A percentile compares a stretch with the other conserved stretches of the same genome.
phyloP scores from a whole-genome alignment of 2,113 vertebrate species.

The Rhynchopsitta pachyrhyncha region DNA sequence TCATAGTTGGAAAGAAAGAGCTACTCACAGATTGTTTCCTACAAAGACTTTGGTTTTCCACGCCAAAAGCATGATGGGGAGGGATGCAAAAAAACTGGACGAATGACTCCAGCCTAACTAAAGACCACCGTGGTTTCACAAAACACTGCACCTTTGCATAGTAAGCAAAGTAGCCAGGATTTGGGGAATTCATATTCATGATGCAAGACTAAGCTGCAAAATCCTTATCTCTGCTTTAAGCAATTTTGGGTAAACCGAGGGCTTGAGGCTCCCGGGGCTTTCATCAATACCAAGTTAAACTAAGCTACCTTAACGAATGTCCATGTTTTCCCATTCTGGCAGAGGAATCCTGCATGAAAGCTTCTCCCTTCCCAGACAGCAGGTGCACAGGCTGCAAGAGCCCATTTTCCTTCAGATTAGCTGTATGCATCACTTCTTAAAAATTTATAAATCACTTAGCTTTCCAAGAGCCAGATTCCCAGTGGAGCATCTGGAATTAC shows the following conservation, averaged over 20 bases:
- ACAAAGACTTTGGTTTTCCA: background rate
- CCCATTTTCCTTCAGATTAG: conserved; percentile 53
- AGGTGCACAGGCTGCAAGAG: conserved; percentile 30
- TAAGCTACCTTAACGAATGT: background rate
- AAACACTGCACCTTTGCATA: accelerated
- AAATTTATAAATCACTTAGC: conserved; percentile 64
- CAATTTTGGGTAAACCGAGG: background rate
- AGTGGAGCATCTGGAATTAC: background rate
- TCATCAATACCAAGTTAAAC: background rate
- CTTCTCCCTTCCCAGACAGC: background rate
- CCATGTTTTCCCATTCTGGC: background rate
- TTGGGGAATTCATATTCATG: background rate
- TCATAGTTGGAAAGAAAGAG: background rate
- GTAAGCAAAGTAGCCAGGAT: background rate
- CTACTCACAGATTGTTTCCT: background rate
- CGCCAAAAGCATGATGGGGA: background rate
- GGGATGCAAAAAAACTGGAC: background rate
- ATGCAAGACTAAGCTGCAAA: background rate
- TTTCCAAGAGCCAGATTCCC: conserved; percentile 48
- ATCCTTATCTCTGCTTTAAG: background rate
- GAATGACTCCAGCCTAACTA: background rate
- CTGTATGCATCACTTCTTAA: conserved; percentile 38
- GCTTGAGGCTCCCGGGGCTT: background rate
- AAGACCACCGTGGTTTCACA: background rate
- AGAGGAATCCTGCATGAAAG: background rate